Base-by-base conservation (phyloP, 2,888 invertebrate species). In the Slavum lentiscoides region DNA sequence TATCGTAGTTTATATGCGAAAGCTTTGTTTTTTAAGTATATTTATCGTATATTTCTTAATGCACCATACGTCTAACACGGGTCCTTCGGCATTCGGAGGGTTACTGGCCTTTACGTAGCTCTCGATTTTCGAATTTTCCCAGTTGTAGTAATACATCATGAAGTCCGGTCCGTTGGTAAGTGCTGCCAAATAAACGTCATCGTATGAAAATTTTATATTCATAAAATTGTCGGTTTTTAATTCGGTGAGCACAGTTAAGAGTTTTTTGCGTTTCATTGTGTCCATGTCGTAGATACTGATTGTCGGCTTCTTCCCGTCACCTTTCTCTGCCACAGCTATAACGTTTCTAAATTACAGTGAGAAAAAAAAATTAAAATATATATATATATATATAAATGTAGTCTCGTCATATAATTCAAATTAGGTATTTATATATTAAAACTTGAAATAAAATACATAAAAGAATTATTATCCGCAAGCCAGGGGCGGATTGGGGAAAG, bases 161-260 rank as follows among this genome's bases (percentile, higher is more conserved):
- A 93, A 92, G 86, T 95, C 95, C 0, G 96, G 95, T 83, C 92
- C 92, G 4, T 93, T 93, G 0, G 94, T 93, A 53, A 97, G 90
- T 0, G 93, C 91, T 1, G 93, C 91, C 17, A 97, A 86, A 83
- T 92, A 92, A 85, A 93, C 93, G 2, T 92, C 94, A 86, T 97
- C 96, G 82, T 89, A 91, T 0, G 94, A 93, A 85, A 97, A 96
- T 49, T 91, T 90, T 0, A 94, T 87, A 81, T 91, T 91, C 17
- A 91, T 91, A 85, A 92, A 93, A 85, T 91, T 91, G 80, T 87
- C 89, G 0, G 92, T 89, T 6, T 85, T 85, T 1, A 88, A 87
- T 69, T 90, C 90, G 58, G 85, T 89, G 0, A 93, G 92, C 19
- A 92, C 88, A 0, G 90, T 90, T 72, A 93, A 86, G 39, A 89